phyloP scores from a whole-genome alignment of 2,113 vertebrate genomes.

The Antennarius striatus region DNA sequence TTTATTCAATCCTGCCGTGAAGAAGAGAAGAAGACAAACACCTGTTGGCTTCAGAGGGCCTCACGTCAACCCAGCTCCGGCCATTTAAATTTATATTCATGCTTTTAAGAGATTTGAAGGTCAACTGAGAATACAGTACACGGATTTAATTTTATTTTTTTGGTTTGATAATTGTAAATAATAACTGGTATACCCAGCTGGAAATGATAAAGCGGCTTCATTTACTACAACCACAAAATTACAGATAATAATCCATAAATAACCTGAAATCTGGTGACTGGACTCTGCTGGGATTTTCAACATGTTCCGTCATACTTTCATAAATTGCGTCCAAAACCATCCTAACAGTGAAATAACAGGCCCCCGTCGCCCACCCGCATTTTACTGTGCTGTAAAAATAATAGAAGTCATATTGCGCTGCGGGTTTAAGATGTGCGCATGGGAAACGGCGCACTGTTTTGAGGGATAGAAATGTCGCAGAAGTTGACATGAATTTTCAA shows the following conservation, averaged over 20 bases:
- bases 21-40: slow-evolving; percentile 18
- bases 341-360: slow-evolving; percentile 66
- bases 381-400: slow-evolving; percentile 79
- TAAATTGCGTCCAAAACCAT: slow-evolving; percentile 61
- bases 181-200: slow-evolving; percentile 25
- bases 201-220: slow-evolving; percentile 19
- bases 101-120: too few species aligned
- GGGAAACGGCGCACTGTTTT: slow-evolving; percentile 36
- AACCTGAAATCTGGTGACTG: slow-evolving; percentile 27
- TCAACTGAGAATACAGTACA: too few species aligned
- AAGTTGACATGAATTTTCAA: background rate
- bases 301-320: slow-evolving; percentile 42
- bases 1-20: slow-evolving; percentile 5
- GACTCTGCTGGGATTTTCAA: background rate
- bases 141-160: too few species aligned
- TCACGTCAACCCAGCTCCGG: background rate
- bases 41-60: slow-evolving; percentile 32
- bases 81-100: background rate
- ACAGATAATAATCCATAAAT: slow-evolving; percentile 2
- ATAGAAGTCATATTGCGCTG: slow-evolving; percentile 78
- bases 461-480: slow-evolving; percentile 24
- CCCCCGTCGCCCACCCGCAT: slow-evolving; percentile 76
- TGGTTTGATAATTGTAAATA: too few species aligned
- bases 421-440: slow-evolving; percentile 57
- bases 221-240: slow-evolving; percentile 44